Evolutionary conservation across 2,888 invertebrate genomes (phyloP).

Genomic region (Euproctis similis): DNA sequence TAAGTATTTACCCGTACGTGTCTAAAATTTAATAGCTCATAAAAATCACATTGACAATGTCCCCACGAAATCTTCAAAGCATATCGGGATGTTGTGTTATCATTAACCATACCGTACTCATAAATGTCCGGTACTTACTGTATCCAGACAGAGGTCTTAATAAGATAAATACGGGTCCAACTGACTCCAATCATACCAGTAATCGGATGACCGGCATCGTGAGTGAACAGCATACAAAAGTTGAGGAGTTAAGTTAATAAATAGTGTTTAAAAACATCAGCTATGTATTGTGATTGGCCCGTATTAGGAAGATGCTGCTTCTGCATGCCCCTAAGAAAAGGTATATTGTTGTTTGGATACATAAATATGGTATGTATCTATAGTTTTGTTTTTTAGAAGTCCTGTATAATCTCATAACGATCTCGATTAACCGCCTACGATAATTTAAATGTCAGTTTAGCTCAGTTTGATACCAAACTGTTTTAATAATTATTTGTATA

Average conservation of each 20-base stretch:
- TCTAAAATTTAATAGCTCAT: no score
- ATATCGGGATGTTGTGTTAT: constrained; percentile 8
- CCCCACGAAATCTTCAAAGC: no score
- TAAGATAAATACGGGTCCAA: constrained; percentile 17
- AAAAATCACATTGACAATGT: no score
- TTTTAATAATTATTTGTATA: no score
- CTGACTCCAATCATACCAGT: constrained; percentile 21
- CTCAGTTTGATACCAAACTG: no score
- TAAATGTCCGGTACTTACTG: constrained; percentile 30
- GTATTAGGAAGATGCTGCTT: constrained; percentile 47
- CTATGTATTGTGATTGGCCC: constrained; percentile 57
- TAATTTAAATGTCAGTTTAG: no score
- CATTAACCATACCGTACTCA: constrained; percentile 14
- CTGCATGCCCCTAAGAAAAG: constrained; percentile 52
- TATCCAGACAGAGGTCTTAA: constrained; percentile 10
- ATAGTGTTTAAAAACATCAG: no score
- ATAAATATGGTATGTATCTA: constrained; percentile 46
- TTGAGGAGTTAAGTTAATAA: no score
- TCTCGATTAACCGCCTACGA: no score
- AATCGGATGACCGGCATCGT: constrained; percentile 7
- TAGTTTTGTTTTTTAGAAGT: no score
- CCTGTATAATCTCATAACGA: no score
- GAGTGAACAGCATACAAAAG: constrained; percentile 3
- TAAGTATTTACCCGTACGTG: no score
- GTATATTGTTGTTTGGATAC: constrained; percentile 49